A percentile compares a stretch with the other conserved stretches of the same genome.
phyloP scores from a whole-genome alignment of 2,797 vertebrate genomes.

The Aratinga solstitialis region DNA sequence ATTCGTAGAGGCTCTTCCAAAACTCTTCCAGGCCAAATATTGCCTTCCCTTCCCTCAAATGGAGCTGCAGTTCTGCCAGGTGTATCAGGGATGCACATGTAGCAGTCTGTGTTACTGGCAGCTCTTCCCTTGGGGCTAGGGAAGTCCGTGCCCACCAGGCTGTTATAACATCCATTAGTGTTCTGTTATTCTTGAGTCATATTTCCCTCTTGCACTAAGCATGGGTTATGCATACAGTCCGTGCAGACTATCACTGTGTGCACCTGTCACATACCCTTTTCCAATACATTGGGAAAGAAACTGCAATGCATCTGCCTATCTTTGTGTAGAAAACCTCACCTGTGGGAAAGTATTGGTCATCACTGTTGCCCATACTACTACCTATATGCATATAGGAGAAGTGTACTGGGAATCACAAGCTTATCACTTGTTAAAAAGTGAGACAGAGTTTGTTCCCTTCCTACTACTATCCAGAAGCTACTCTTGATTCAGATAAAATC shows the following conservation, averaged over 20 bases:
- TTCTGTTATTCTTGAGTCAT: neutral
- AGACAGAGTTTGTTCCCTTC: neutral
- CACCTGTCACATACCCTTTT: neutral
- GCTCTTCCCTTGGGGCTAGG: neutral
- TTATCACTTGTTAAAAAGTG: neutral
- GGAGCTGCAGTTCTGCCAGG: neutral
- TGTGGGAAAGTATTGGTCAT: neutral
- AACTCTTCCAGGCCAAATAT: neutral
- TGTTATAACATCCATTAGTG: fast-evolving
- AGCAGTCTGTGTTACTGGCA: neutral
- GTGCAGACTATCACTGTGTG: neutral
- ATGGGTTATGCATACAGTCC: neutral
- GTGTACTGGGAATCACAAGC: neutral
- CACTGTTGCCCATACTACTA: neutral
- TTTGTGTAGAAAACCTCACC: neutral
- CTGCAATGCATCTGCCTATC: neutral
- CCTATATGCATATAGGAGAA: neutral
- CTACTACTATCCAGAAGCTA: too few species aligned
- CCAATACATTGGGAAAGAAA: neutral
- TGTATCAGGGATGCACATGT: neutral
- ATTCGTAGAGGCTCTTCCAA: neutral
- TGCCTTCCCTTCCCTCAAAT: neutral
- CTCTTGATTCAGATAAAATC: too few species aligned
- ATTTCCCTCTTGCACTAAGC: neutral
- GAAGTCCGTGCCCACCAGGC: neutral